Evolutionary conservation across 1,140 invertebrate genomes (phyloP), one percentile per base, ranked within the genome.

Genomic region (Bombus superbus): DNA sequence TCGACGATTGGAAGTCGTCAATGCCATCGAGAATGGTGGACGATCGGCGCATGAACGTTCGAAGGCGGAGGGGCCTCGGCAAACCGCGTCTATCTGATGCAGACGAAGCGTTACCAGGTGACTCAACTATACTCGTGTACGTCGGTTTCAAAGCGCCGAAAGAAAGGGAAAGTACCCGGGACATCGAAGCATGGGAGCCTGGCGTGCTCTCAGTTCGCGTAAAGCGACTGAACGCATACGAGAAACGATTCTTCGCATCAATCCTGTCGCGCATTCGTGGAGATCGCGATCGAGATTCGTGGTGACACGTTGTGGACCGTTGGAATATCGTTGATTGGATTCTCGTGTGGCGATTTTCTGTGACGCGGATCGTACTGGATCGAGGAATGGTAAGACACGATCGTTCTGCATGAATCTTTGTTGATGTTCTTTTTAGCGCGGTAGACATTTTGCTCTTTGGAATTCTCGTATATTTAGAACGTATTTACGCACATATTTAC

Each of bases 141-240:
- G 72, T 59, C 47, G 82, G 72, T 86, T 82, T 72, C 57, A 81
- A 91, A 88, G 86, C 77, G 82, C 85, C 87, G 90, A 93, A 94
- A 93, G 94, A 94, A 94, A 94, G 94, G 94, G 94, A 94, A 94
- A 94, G 94, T 90, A 89, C 83, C 83, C 81, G 87, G 88, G 91
- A 92, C 89, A 91, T 83, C 80, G 86, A 83, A 86, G 84, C 73
- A 84, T 90, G 76, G 86, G 44, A 78, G 91, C 82, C 85, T 62
- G 76, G 74, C 80, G 88, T 89, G 89, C 89, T 91, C 88, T 93
- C 92, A 94, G 93, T 93, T 88, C 83, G 73, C 89, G 64, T 81
- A 88, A 93, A 89, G 92, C 89, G 91, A 89, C 81, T 89, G 92
- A n/a, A 79, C 81, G 86, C 74, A 83, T 81, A 68, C 77, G 75